A percentile compares a stretch with the other conserved stretches of the same genome.
These are phyloP conservation scores for Pangasianodon hypophthalmus DNA, from an alignment of 2,113 vertebrate genomes.

Conservation along the genomic window DNA sequence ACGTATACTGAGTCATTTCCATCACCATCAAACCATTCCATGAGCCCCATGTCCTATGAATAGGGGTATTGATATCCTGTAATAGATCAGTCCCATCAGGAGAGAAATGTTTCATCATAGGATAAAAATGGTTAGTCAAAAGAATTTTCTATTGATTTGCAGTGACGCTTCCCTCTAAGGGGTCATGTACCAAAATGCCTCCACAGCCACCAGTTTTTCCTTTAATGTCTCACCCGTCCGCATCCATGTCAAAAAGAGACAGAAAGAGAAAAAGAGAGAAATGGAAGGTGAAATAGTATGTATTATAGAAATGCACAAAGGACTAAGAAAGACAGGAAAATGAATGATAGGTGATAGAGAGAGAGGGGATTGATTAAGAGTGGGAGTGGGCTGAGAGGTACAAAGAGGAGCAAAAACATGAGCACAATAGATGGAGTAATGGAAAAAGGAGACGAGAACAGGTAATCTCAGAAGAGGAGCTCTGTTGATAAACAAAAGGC, in stretches of 20 bases:
- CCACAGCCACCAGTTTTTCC: neutral
- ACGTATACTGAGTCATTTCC: neutral
- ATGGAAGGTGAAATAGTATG: neutral
- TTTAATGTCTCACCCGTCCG: neutral
- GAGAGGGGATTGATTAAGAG: slow-evolving; percentile 18
- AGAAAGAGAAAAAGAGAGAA: neutral
- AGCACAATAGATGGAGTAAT: slow-evolving; percentile 37
- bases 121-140: neutral
- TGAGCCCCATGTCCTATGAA: neutral
- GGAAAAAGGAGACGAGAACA: slow-evolving; percentile 30
- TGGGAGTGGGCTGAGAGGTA: slow-evolving; percentile 33
- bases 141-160: neutral
- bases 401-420: slow-evolving; percentile 30
- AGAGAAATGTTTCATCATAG: neutral
- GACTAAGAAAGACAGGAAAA: slow-evolving; percentile 17
- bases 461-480: slow-evolving; percentile 54
- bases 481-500: slow-evolving; percentile 63
- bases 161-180: neutral
- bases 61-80: neutral
- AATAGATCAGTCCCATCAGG: neutral
- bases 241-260: neutral
- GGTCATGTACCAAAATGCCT: neutral
- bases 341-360: slow-evolving; percentile 37
- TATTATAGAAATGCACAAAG: slow-evolving; percentile 27
- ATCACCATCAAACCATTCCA: neutral